Conservation (phyloP, 2,797 vertebrate genomes). For the Squalus acanthias region DNA sequence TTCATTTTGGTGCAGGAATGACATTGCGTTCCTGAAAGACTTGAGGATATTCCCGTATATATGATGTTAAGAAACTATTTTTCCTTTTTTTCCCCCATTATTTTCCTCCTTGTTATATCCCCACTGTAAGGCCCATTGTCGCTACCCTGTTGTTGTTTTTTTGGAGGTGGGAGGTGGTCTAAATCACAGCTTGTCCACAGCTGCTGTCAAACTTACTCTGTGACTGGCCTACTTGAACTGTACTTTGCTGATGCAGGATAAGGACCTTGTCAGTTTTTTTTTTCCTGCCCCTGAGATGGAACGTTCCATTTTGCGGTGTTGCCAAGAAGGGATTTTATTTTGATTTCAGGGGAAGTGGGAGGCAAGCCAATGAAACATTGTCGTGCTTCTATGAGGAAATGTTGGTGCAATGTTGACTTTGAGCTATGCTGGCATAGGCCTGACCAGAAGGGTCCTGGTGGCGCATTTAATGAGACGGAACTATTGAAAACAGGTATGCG, state of each 20-base stretch:
- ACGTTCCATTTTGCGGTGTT: background rate
- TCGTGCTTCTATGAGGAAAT: background rate
- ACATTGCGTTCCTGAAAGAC: background rate
- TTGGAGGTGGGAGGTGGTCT: background rate
- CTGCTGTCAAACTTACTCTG: background rate
- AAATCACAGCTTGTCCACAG: background rate
- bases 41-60: background rate
- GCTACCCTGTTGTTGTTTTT: background rate
- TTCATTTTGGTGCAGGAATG: background rate
- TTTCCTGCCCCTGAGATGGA: background rate
- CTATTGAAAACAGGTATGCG: constrained; percentile 18
- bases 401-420: background rate
- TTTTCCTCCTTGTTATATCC: background rate
- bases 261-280: background rate
- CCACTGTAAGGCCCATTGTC: background rate
- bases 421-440: background rate
- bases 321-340: constrained; percentile 33
- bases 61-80: background rate
- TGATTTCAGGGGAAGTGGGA: constrained; percentile 11
- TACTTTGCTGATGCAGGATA: background rate
- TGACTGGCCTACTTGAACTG: background rate
- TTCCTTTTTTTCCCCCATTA: background rate
- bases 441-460: background rate
- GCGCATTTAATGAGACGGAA: constrained; percentile 7
- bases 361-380: constrained; percentile 16